phyloP scores from a whole-genome alignment of 2,113 vertebrate genomes.

The Oncorhynchus kisutch region DNA sequence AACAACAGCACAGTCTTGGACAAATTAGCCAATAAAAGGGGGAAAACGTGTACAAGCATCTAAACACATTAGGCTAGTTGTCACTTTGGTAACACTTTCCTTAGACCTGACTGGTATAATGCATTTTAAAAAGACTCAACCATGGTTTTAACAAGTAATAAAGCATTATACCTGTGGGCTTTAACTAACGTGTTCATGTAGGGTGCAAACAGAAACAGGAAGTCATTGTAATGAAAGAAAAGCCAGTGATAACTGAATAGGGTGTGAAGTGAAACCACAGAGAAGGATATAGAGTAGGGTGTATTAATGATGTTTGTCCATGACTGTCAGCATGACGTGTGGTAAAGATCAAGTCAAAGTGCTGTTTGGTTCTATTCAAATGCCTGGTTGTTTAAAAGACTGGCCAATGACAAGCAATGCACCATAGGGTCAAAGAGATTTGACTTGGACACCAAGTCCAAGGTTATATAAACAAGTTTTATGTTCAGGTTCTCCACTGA shows the following conservation, averaged over 20 bases:
- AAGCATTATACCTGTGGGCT: no score
- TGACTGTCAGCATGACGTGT: background rate
- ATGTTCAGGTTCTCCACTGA: background rate
- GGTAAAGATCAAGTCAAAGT: background rate
- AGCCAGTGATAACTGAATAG: slow-evolving; percentile 35
- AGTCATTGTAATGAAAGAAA: background rate
- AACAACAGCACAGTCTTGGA: background rate
- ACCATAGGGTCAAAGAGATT: slow-evolving; percentile 57
- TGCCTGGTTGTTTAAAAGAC: background rate
- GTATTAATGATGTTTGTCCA: slow-evolving; percentile 4
- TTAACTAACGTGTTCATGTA: no score
- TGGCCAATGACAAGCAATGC: slow-evolving; percentile 48
- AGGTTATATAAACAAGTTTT: background rate
- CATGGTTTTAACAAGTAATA: no score
- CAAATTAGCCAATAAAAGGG: background rate
- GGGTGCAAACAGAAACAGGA: no score
- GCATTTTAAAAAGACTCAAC: no score
- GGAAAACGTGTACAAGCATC: background rate
- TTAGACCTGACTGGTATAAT: no score
- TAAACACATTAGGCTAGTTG: background rate
- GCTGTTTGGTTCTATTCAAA: background rate
- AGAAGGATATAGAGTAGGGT: background rate
- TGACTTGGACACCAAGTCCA: slow-evolving; percentile 3
- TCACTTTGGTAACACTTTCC: background rate
- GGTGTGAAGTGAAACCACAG: slow-evolving; percentile 12